These are phyloP conservation scores for Chromobotia macracanthus DNA, from an alignment of 2,797 vertebrate genomes.

Conservation along the genomic window DNA sequence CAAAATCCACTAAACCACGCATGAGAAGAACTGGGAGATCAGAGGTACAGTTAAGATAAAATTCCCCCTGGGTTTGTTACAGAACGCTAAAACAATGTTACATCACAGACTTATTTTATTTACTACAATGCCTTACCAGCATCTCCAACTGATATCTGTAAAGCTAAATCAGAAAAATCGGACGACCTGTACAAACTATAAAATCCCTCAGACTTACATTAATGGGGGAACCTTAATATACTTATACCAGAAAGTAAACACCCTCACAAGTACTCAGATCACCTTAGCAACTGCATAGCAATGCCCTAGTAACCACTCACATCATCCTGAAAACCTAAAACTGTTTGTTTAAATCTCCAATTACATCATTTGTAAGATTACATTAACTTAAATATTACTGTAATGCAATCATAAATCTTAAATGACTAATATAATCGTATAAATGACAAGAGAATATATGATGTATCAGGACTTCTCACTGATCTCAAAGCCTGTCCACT, in stretches of 20 bases:
- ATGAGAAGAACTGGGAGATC: slow-evolving; percentile 28
- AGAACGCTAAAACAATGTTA: slow-evolving; percentile 5
- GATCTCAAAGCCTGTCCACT: slow-evolving; percentile 11
- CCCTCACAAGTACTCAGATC: not conserved
- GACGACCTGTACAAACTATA: too few relatives aligned
- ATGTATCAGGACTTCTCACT: not conserved
- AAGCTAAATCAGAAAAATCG: not conserved
- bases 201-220: too few relatives aligned
- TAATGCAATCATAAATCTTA: not conserved
- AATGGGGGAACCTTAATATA: too few relatives aligned
- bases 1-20: slow-evolving; percentile 1
- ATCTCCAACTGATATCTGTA: not conserved
- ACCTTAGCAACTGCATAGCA: not conserved
- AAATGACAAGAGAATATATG: not conserved
- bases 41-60: slow-evolving; percentile 1
- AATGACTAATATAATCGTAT: not conserved
- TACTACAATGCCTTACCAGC: not conserved
- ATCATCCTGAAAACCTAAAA: not conserved
- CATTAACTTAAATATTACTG: not conserved
- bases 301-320: not conserved
- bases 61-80: slow-evolving; percentile 30
- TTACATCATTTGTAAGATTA: not conserved
- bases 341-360: not conserved
- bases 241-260: too few relatives aligned
- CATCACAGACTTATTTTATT: not conserved